Conservation (phyloP, 2,113 vertebrate genomes). For the Bombycilla garrulus region DNA sequence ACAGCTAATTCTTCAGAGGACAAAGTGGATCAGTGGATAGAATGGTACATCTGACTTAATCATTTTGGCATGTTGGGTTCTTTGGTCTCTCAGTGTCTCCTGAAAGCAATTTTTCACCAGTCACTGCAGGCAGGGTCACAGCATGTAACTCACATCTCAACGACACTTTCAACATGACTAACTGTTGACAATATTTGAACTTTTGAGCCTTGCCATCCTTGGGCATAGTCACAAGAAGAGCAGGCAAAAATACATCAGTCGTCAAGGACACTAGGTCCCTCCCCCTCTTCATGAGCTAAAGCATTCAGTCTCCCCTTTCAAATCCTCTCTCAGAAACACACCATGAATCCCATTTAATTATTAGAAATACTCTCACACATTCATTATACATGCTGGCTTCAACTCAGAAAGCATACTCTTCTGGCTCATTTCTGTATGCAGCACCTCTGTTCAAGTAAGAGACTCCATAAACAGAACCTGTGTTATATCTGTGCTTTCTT, state of each 20-base stretch:
- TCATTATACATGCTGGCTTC: slow-evolving; percentile 10
- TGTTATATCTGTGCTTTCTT: background rate
- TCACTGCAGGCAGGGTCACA: background rate
- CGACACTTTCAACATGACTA: background rate
- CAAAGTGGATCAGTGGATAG: background rate
- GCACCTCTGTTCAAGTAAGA: background rate
- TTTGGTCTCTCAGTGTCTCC: background rate
- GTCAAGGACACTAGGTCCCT: background rate
- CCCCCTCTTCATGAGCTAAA: background rate
- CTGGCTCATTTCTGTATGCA: background rate
- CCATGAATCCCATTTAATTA: slow-evolving; percentile 15
- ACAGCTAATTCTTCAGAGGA: background rate
- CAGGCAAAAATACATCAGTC: background rate
- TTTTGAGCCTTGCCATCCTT: slow-evolving; percentile 8
- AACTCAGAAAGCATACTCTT: slow-evolving; percentile 1
- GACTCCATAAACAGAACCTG: background rate
- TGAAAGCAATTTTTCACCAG: background rate
- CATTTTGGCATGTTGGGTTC: background rate
- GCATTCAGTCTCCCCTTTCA: background rate
- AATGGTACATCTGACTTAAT: background rate
- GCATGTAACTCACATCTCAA: background rate
- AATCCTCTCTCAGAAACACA: background rate
- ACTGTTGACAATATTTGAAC: slow-evolving; percentile 24
- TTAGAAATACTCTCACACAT: slow-evolving; percentile 36
- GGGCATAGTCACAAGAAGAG: background rate